Evolutionary conservation across 2,113 vertebrate genomes (phyloP).

Genomic region (Nestor notabilis): DNA sequence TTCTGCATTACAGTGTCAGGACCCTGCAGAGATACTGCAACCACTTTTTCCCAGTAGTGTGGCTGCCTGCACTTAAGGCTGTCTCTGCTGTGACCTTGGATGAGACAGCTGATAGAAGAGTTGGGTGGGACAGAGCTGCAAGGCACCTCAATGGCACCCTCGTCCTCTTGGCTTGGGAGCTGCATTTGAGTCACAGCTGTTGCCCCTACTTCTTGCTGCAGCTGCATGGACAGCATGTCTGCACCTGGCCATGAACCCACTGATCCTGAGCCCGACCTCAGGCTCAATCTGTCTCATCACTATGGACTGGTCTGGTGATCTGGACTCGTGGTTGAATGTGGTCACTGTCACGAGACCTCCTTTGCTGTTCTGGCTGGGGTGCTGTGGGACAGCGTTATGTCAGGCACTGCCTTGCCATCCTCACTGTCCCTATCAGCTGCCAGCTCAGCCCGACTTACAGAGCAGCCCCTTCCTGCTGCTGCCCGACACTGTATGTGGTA

Average conservation of each 20-base stretch:
- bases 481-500: not conserved
- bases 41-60: not conserved
- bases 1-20: not conserved
- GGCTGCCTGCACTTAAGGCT: not conserved
- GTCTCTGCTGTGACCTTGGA: not conserved
- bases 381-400: fast-evolving
- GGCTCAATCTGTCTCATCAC: not conserved
- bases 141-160: not conserved
- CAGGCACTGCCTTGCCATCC: not conserved
- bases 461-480: not conserved
- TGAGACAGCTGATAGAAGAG: not conserved
- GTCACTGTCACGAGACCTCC: not conserved
- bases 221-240: not conserved
- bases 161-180: not conserved
- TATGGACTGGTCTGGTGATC: not conserved
- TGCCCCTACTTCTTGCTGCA: not conserved
- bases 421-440: not conserved
- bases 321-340: not conserved
- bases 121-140: not conserved
- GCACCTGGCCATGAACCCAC: not conserved
- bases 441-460: not conserved
- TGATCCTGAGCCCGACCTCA: not conserved
- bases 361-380: not conserved
- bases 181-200: not conserved
- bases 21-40: not conserved